Evolutionary conservation across 2,888 invertebrate genomes (phyloP).

Genomic region (Ichneumoninae sp.): DNA sequence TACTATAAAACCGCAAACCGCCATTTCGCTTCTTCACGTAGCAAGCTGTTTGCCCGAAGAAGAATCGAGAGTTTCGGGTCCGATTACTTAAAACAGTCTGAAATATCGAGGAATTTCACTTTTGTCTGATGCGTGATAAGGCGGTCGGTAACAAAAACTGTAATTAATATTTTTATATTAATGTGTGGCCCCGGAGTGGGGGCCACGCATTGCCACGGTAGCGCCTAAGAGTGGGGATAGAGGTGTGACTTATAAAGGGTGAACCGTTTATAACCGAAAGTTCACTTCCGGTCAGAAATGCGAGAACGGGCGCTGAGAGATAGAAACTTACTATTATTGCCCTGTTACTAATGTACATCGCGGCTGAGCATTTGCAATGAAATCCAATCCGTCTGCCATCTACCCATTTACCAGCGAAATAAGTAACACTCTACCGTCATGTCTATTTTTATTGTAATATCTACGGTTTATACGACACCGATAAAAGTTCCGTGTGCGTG

Average conservation of each 20-base stretch:
- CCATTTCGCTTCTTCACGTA: neutral
- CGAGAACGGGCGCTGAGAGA: slow-evolving; percentile 4
- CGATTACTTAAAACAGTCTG: neutral
- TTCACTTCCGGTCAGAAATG: slow-evolving; percentile 1
- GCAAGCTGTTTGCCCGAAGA: neutral
- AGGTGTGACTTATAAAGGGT: too few species aligned
- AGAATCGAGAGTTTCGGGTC: neutral
- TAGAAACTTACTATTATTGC: slow-evolving; percentile 16
- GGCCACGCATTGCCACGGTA: too few species aligned
- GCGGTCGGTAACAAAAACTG: neutral
- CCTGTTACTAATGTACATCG: neutral
- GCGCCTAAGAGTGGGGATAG: too few species aligned
- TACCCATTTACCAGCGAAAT: neutral
- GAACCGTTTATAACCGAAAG: too few species aligned
- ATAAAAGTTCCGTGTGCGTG: slow-evolving; percentile 18
- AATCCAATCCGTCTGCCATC: slow-evolving; percentile 20
- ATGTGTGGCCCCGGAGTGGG: too few species aligned
- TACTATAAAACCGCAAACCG: neutral
- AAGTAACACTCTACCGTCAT: neutral
- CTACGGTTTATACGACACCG: slow-evolving; percentile 43
- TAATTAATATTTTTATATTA: neutral
- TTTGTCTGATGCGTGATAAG: neutral
- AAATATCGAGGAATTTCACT: neutral
- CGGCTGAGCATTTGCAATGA: slow-evolving; percentile 3
- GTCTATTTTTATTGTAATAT: slow-evolving; percentile 9